phyloP scores from a whole-genome alignment of 2,797 vertebrate species.

The Ciconia nigra region DNA sequence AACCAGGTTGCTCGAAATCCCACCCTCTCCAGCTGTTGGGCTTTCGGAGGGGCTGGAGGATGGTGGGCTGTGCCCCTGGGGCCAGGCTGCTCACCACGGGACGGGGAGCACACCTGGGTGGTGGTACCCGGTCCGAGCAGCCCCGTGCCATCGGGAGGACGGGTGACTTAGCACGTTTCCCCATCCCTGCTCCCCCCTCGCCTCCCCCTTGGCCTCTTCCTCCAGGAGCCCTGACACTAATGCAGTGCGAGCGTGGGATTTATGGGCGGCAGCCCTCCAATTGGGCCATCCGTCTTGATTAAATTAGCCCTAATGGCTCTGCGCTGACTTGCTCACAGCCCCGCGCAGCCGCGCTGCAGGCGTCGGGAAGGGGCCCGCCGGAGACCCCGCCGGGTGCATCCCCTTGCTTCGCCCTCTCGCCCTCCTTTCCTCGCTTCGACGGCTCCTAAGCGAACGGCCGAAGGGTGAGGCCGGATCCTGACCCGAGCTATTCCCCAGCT shows the following conservation, averaged over 20 bases:
- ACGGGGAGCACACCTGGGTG: accelerated
- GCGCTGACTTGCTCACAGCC: background rate
- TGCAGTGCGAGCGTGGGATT: background rate
- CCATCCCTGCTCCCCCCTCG: background rate
- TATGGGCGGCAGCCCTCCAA: conserved; percentile 60
- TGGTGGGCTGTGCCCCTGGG: accelerated
- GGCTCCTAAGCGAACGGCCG: accelerated
- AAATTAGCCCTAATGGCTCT: conserved; percentile 58
- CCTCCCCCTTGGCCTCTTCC: background rate
- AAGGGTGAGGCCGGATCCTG: background rate
- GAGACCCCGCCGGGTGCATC: accelerated
- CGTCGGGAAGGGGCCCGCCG: accelerated
- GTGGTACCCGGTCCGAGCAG: accelerated
- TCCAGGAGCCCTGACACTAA: conserved; percentile 29
- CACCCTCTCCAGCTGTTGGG: background rate
- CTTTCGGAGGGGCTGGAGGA: background rate
- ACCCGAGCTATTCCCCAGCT: background rate
- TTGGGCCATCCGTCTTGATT: conserved; percentile 53
- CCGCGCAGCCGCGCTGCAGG: background rate
- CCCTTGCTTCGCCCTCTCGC: accelerated
- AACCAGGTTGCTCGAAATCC: background rate
- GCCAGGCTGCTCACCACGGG: background rate
- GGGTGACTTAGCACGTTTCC: conserved; percentile 34
- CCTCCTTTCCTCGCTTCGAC: background rate
- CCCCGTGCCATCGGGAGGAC: accelerated